Base-by-base conservation (phyloP, 2,888 invertebrate genomes). In the Stegophylla sp. region DNA sequence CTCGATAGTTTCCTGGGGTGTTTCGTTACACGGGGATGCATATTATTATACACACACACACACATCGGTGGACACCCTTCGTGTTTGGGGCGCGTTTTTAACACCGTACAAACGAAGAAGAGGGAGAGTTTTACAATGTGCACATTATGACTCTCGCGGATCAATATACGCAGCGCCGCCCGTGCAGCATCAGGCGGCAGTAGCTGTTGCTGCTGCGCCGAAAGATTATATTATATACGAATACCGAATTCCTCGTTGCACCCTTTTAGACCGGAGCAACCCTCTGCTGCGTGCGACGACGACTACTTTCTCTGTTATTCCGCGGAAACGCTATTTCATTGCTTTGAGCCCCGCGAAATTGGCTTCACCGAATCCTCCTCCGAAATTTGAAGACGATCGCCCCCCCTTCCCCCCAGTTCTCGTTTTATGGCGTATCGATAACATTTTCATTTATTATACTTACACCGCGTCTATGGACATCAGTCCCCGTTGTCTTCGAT, bases 131-230 rank as follows among this genome's bases (percentile, higher is more conserved):
- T 76, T 76, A 66, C 63, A 41, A 66, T 76, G 75, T n/a, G n/a
- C n/a, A n/a, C n/a, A n/a, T 76, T 66, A 66, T 66, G 64, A 64
- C 64, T 64, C 34, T 34, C 4, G 3, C 53, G 75, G 75, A 76
- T 76, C 75, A 66, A 76, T 76, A 76, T 76, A 76, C 64, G 17
- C 64, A 76, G 53, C 66, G n/a, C n/a, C n/a, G n/a, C n/a, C n/a
- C n/a, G n/a, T n/a, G n/a, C n/a, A n/a, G n/a, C n/a, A n/a, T n/a
- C n/a, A n/a, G n/a, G n/a, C n/a, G n/a, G n/a, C n/a, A n/a, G n/a
- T n/a, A n/a, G n/a, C 64, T 76, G 64, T 66, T 53, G 75, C 75
- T 61, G 28, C 17, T 64, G 56, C 26, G 34, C 45, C 64, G 64
- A n/a, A 66, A 53, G 75, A 66, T 66, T n/a, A n/a, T n/a, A n/a